Evolutionary conservation across 1,140 invertebrate species (phyloP), one percentile per base, ranked within the genome.

Genomic region (Trigoniulus corallinus): DNA sequence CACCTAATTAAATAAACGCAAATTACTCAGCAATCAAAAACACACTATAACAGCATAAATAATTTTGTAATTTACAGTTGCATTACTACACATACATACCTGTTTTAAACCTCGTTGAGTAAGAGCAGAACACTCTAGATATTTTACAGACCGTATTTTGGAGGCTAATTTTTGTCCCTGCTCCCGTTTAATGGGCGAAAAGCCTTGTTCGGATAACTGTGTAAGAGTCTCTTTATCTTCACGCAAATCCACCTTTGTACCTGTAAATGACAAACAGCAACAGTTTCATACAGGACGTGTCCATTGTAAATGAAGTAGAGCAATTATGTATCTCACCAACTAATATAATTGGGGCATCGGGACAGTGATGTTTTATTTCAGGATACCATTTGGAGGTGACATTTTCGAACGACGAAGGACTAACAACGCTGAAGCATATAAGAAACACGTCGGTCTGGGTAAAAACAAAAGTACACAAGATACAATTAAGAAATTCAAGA

Each of bases 351-450:
- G 94, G 94, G 50, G 91, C 88, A 74, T 95, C 91, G 50, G 93
- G 92, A 72, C 91, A 96, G 68, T 97, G 93, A 72, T 95, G 88
- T 73, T 94, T 92, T 58, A 98, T 93, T 79, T 98, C 95, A 50
- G 94, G 93, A 70, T 96, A 91, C 95, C 95, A 98, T 75, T 96
- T 96, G 54, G 86, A 92, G 57, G 86, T 89, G 44, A 96, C 88
- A 76, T 99, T 98, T 74, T 97, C 92, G 75, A 95, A 98, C 34
- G 94, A 98, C 37, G 92, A 94, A 45, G 94, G 94, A 65, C 86
- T 88, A n/a, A 79, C 81, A 52, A 98, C 91, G 70, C 89, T 95
- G 74, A 96, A 99, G 74, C 94, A 98, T 64, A 98, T 88, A 56
- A 98, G 79, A 74, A 99, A 98, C 34, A 98, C 93, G 71, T 99